These are phyloP conservation scores for Plutomurus gul DNA, from an alignment of 1,140 invertebrate species.

Conservation along the genomic window DNA sequence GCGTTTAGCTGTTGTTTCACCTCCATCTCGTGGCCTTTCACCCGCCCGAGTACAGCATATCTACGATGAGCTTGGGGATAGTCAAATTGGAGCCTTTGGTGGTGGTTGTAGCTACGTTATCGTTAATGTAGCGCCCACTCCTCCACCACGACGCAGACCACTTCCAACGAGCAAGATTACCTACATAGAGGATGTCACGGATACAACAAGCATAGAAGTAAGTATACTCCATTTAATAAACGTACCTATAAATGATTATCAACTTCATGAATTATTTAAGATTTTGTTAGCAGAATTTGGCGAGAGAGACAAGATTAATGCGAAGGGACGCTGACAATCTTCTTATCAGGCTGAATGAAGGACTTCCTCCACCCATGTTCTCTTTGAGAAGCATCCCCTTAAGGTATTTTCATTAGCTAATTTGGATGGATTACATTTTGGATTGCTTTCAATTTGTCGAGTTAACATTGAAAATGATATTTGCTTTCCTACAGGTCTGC, in stretches of 20 bases:
- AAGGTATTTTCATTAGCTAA: background rate
- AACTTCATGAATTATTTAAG: background rate
- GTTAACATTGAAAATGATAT: background rate
- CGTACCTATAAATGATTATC: background rate
- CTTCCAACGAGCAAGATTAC: conserved; percentile 34
- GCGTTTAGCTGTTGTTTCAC: conserved; percentile 25
- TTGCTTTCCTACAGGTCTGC: background rate
- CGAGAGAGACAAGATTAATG: background rate
- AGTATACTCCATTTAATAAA: too few species aligned
- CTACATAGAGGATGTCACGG: conserved; percentile 38
- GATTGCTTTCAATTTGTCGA: background rate
- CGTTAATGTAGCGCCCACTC: background rate
- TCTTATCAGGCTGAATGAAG: background rate
- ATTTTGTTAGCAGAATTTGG: background rate
- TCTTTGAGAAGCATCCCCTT: conserved; percentile 6
- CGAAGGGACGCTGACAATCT: conserved; percentile 18
- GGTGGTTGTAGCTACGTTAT: background rate
- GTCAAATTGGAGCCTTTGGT: background rate
- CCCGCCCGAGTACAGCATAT: background rate
- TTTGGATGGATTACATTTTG: background rate
- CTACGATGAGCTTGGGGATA: conserved; percentile 30
- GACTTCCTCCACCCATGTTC: background rate
- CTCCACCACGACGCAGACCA: background rate
- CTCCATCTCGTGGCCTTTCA: conserved; percentile 25
- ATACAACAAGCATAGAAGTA: conserved; percentile 13